Conservation (phyloP, 1,140 invertebrate genomes). For the Drosophila arawakana region DNA sequence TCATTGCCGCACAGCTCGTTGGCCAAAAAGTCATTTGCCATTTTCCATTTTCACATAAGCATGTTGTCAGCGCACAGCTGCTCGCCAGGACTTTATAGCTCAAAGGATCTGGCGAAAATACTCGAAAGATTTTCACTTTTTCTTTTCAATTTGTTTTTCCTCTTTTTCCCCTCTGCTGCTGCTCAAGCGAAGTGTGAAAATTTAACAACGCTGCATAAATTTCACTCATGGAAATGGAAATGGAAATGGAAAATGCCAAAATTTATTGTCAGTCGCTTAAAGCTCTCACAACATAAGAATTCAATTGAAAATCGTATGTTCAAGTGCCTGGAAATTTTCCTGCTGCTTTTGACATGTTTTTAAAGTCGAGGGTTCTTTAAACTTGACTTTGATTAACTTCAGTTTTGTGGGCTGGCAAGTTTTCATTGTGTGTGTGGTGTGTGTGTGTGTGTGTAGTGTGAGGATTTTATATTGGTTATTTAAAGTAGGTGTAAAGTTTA, state of each 20-base stretch:
- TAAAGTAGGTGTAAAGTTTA: background rate
- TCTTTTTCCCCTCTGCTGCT: background rate
- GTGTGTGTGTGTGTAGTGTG: constrained; percentile 1
- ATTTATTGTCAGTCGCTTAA: constrained; percentile 23
- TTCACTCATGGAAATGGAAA: constrained; percentile 21
- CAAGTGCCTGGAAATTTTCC: background rate
- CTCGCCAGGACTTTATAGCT: background rate
- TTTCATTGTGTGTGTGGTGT: constrained; percentile 4
- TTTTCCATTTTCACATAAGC: constrained; percentile 16
- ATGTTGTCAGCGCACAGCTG: constrained; percentile 34
- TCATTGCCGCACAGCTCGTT: constrained; percentile 28
- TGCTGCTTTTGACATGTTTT: constrained; percentile 35
- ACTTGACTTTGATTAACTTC: constrained; percentile 34
- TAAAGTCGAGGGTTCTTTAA: constrained; percentile 32
- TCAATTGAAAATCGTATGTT: constrained; percentile 14
- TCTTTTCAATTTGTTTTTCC: constrained; percentile 10
- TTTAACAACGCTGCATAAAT: constrained; percentile 57
- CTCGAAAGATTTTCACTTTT: constrained; percentile 27
- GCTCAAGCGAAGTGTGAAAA: constrained; percentile 38
- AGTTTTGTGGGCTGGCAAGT: constrained; percentile 12
- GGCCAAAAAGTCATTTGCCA: constrained; percentile 40
- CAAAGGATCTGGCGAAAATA: constrained; percentile 7
- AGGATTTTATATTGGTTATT: constrained; percentile 45
- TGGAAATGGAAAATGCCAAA: constrained; percentile 2
- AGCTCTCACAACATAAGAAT: background rate